These are phyloP conservation scores for Hydropsyche betteni DNA, from an alignment of 2,888 invertebrate genomes.

Conservation along the genomic window DNA sequence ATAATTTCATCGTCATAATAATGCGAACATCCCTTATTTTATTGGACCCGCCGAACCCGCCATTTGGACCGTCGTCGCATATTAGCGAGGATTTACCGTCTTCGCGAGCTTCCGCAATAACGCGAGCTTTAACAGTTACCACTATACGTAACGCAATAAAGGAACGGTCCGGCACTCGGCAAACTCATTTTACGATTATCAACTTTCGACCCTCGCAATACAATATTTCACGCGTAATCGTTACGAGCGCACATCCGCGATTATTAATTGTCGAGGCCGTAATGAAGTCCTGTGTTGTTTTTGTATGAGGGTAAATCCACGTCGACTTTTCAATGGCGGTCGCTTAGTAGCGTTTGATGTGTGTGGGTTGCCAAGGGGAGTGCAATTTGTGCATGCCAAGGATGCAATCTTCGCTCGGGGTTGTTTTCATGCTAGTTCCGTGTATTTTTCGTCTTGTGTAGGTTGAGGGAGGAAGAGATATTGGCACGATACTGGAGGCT, in stretches of 20 bases:
- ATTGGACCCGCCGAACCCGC: background rate
- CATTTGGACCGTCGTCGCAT: background rate
- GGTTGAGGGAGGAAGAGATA: slow-evolving; percentile 28
- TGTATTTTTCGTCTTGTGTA: too few species aligned
- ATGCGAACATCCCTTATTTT: too few species aligned
- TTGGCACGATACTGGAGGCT: slow-evolving; percentile 40
- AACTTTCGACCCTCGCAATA: background rate
- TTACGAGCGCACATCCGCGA: background rate
- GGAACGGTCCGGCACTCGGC: too few species aligned
- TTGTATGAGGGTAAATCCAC: too few species aligned
- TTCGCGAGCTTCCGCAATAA: slow-evolving; percentile 25
- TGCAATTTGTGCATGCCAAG: background rate
- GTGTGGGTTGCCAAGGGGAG: background rate
- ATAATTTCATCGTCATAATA: too few species aligned
- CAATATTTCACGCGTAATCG: background rate
- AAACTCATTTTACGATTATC: slow-evolving; percentile 19
- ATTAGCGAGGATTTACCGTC: slow-evolving; percentile 5
- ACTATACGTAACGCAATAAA: background rate
- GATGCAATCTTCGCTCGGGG: background rate
- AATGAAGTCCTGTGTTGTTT: slow-evolving; percentile 10
- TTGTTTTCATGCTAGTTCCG: background rate
- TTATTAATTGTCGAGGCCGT: slow-evolving; percentile 7
- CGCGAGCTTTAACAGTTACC: background rate
- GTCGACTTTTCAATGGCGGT: too few species aligned
- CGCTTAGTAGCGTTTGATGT: too few species aligned